Base-by-base conservation (phyloP, 2,888 invertebrate genomes). In the Meloe dianella region DNA sequence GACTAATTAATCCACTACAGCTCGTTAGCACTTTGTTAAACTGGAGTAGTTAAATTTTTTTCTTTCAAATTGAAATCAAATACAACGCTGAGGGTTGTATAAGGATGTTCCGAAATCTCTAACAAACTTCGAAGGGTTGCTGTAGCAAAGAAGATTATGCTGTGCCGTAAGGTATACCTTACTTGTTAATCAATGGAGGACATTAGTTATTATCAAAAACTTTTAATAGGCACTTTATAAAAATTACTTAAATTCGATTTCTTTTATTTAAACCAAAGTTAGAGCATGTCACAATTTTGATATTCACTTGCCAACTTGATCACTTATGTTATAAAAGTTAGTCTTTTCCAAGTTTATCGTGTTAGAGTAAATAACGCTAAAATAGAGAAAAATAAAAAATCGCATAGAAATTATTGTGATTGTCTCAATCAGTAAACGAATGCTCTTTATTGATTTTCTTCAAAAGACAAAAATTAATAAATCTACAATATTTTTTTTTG, bases 181-280 rank as follows among this genome's bases (percentile, higher is more conserved):
- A 5, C 7, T 54, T 51, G n/a, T 27, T 14, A 12, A 22, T 5
- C 10, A 54, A 54, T 27, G 27, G n/a, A 24, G 54, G 20, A 20
- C 47, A 27, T 54, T 54, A 24, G 24, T 54, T 54, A 54, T 54
- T 24, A n/a, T 54, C n/a, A 54, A 54, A 54, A 14, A 54, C 7
- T 22, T 22, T 14, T 5, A 22, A 51, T 8, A 41, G 17, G 2
- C 7, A 9, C 6, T 9, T 22, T 54, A 27, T 14, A 24, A 24
- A 24, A 3, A 4, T 54, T 20, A 6, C 1, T 7, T 6, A 2
- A 20, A 1, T 47, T 47, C 9, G 8, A 47, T 10, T 20, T 27
- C n/a, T 54, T 7, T 27, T 54, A 54, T 54, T 54, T 27, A 27
- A 27, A 54, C 1, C 27, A 27, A 54, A 54, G 7, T 24, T 27